phyloP scores from a whole-genome alignment of 2,113 vertebrate species.

The Pogonocichla stellata region DNA sequence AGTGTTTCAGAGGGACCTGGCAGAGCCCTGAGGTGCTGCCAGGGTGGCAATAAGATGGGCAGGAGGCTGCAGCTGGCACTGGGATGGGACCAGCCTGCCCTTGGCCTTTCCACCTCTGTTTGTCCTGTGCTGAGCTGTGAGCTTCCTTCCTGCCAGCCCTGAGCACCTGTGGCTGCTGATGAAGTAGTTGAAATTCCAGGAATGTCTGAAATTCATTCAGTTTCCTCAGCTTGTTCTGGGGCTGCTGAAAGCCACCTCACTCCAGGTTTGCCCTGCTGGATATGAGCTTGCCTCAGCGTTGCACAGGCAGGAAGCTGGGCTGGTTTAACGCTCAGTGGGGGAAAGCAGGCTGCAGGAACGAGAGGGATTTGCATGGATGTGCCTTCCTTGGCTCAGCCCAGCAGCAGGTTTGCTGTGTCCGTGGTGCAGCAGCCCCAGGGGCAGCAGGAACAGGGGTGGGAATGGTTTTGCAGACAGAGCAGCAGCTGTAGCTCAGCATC shows the following conservation, averaged over 20 bases:
- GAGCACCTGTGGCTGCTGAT: background rate
- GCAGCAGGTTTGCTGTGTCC: background rate
- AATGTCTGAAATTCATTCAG: background rate
- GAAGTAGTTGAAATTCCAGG: conserved; percentile 13
- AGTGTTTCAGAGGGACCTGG: background rate
- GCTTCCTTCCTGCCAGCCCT: background rate
- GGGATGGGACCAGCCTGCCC: background rate
- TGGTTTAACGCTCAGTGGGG: background rate
- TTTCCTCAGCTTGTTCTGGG: background rate
- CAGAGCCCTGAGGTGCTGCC: background rate
- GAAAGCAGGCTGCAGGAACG: background rate
- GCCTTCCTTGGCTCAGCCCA: background rate
- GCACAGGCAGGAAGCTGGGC: background rate
- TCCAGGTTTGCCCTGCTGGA: background rate
- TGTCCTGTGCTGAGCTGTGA: background rate
- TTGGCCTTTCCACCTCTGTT: background rate
- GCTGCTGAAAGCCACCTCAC: background rate
- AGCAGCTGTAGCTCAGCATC: background rate
- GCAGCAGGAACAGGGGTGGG: background rate
- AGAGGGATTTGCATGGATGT: background rate
- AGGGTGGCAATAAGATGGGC: background rate
- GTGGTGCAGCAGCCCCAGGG: background rate
- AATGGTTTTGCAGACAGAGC: background rate
- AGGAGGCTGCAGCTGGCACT: background rate
- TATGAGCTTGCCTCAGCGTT: background rate